Evolutionary conservation across 2,113 vertebrate genomes (phyloP).

Genomic region (Channa argus): DNA sequence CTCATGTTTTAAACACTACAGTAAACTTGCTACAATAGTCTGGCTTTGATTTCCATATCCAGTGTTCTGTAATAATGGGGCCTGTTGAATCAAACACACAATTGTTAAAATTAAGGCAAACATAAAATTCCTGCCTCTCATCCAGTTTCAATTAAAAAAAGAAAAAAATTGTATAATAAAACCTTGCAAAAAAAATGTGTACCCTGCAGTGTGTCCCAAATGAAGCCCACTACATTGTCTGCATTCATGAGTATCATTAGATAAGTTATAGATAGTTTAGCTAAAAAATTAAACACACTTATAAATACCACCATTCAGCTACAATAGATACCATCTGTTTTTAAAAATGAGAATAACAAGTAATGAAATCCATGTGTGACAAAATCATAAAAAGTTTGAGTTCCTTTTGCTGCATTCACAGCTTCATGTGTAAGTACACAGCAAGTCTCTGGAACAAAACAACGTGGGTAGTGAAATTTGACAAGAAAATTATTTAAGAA

Average conservation of each 20-base stretch:
- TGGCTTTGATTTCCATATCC: neutral
- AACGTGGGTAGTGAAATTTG: conserved; percentile 6
- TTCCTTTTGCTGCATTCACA: too few species aligned
- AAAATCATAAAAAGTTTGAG: too few species aligned
- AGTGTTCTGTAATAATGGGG: neutral
- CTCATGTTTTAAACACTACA: neutral
- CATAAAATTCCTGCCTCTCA: neutral
- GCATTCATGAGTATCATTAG: neutral
- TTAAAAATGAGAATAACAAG: too few species aligned
- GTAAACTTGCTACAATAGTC: neutral
- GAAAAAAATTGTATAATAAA: neutral
- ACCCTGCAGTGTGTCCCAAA: neutral
- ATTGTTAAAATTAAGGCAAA: neutral
- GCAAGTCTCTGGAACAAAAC: neutral
- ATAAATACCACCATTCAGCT: too few species aligned
- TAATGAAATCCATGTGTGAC: too few species aligned
- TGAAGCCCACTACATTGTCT: neutral
- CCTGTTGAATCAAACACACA: neutral
- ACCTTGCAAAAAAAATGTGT: neutral
- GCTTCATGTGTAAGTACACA: too few species aligned
- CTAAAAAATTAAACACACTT: neutral
- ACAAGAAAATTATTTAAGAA: conserved; percentile 70
- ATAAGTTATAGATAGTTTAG: neutral
- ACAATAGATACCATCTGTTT: too few species aligned
- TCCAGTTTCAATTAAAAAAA: neutral